These are phyloP conservation scores for Orthosia gothica DNA, from an alignment of 2,888 invertebrate species.

Conservation along the genomic window DNA sequence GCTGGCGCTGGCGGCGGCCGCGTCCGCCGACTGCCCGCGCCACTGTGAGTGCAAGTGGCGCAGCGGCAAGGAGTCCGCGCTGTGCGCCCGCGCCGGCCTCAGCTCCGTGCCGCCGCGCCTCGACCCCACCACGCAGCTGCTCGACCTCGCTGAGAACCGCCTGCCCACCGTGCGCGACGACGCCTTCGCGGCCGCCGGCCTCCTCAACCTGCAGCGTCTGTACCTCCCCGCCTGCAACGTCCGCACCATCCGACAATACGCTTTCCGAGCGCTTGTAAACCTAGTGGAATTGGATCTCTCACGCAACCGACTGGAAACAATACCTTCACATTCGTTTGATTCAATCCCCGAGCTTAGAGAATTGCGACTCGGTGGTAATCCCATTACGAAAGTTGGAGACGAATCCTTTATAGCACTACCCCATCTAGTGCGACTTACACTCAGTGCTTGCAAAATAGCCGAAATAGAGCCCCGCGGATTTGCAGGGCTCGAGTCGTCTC, in stretches of 20 bases:
- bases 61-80: slow-evolving; percentile 96
- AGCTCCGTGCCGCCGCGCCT: slow-evolving; percentile 94
- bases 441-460: slow-evolving; percentile 94
- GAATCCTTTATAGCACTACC: slow-evolving; percentile 93
- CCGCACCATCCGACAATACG: slow-evolving; percentile 93
- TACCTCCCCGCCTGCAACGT: slow-evolving; percentile 94
- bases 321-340: slow-evolving; percentile 95
- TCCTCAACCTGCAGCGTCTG: slow-evolving; percentile 95
- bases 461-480: slow-evolving; percentile 94
- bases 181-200: slow-evolving; percentile 94
- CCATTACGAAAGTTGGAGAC: slow-evolving; percentile 93
- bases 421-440: slow-evolving; percentile 94
- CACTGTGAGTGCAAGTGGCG: slow-evolving; percentile 97
- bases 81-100: slow-evolving; percentile 95
- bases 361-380: slow-evolving; percentile 94
- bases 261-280: slow-evolving; percentile 95
- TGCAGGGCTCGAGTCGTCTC: slow-evolving; percentile 93
- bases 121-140: slow-evolving; percentile 95
- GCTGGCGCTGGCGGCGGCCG: slow-evolving; percentile 88
- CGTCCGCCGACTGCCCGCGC: slow-evolving; percentile 93
- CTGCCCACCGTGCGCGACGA: slow-evolving; percentile 93
- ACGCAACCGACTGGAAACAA: slow-evolving; percentile 92
- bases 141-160: slow-evolving; percentile 95
- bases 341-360: slow-evolving; percentile 94
- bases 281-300: slow-evolving; percentile 96